These are phyloP conservation scores for Arctopsyche grandis DNA, from an alignment of 1,140 invertebrate genomes.

Conservation along the genomic window DNA sequence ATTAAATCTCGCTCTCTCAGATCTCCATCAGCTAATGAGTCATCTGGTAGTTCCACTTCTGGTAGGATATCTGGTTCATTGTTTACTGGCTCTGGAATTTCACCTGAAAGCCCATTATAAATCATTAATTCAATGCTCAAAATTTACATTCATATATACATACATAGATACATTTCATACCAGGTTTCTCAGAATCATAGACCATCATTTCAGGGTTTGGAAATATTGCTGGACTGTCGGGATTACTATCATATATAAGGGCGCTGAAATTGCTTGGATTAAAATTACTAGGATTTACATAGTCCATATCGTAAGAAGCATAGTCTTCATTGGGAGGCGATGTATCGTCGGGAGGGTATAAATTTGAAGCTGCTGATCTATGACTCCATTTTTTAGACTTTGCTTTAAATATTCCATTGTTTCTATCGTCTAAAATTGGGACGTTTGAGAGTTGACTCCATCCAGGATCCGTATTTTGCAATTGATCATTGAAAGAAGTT, in stretches of 20 bases:
- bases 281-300: constrained; percentile 35
- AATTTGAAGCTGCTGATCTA: constrained; percentile 14
- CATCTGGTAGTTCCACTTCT: constrained; percentile 62
- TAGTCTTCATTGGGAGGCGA: constrained; percentile 46
- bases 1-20: constrained; percentile 64
- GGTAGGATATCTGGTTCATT: constrained; percentile 54
- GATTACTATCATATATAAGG: constrained; percentile 46
- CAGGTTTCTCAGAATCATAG: constrained; percentile 47
- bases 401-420: not conserved
- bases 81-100: not conserved
- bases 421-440: not conserved
- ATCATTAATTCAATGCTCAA: not conserved
- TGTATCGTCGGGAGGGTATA: constrained; percentile 50
- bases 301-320: constrained; percentile 50
- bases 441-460: not conserved
- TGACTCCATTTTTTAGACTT: constrained; percentile 16
- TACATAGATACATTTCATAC: not conserved
- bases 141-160: not conserved
- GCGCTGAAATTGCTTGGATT: constrained; percentile 47
- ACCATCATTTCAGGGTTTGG: constrained; percentile 54
- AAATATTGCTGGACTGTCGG: constrained; percentile 45
- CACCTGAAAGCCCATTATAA: too few relatives aligned
- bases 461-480: not conserved
- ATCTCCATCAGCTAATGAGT: constrained; percentile 63
- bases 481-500: not conserved